Evolutionary conservation across 2,797 vertebrate species (phyloP).

Genomic region (Enteromius trimaculatus): DNA sequence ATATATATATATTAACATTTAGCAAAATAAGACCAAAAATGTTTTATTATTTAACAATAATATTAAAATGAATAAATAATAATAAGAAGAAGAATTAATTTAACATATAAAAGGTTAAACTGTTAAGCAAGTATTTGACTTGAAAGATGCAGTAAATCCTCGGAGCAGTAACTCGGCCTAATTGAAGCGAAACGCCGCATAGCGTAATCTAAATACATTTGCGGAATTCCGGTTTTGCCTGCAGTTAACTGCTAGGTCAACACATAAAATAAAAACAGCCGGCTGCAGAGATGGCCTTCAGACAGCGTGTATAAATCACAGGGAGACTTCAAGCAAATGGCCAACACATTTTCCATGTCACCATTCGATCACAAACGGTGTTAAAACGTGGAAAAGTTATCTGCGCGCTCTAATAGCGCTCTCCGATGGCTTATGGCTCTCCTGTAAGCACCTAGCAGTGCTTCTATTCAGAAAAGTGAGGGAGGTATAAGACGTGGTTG

Average conservation of each 20-base stretch:
- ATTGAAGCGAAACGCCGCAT: background rate
- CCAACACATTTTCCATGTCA: slow-evolving; percentile 45
- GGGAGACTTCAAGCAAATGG: slow-evolving; percentile 29
- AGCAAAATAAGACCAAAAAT: background rate
- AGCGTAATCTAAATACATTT: slow-evolving; percentile 38
- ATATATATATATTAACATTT: background rate
- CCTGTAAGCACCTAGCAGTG: background rate
- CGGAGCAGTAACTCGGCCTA: background rate
- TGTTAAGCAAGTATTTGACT: background rate
- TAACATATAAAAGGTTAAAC: background rate
- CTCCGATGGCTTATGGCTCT: background rate
- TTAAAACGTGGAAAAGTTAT: slow-evolving; percentile 25
- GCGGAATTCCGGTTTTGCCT: background rate
- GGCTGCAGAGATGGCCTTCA: slow-evolving; percentile 44
- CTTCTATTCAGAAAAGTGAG: slow-evolving; percentile 3
- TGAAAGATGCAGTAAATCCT: slow-evolving; percentile 13
- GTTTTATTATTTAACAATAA: background rate
- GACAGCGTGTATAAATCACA: slow-evolving; percentile 41
- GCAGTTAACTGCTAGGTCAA: slow-evolving; percentile 50
- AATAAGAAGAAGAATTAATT: background rate
- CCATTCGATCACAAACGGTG: slow-evolving; percentile 37
- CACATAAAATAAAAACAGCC: slow-evolving; percentile 44
- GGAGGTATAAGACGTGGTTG: background rate
- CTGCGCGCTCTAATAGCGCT: background rate
- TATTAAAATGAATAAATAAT: too few relatives aligned